phyloP scores from a whole-genome alignment of 1,140 invertebrate species.

The Sinonovacula constricta region DNA sequence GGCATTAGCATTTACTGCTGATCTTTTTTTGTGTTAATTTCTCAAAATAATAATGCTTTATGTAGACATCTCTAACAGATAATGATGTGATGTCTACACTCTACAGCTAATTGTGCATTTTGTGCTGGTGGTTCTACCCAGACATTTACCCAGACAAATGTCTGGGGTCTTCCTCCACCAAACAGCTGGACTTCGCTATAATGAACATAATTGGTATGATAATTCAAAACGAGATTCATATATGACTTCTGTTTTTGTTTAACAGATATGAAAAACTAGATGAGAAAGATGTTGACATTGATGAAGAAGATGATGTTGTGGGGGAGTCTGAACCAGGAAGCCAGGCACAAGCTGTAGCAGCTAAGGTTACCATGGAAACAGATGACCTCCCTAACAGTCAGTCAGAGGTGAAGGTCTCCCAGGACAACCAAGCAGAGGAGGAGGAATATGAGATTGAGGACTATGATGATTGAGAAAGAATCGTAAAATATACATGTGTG shows the following conservation, averaged over 20 bases:
- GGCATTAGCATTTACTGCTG: too few species aligned
- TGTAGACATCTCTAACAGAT: too few species aligned
- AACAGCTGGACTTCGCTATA: too few species aligned
- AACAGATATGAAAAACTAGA: conserved; percentile 54
- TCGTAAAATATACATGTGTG: too few species aligned
- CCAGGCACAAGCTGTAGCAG: conserved; percentile 42
- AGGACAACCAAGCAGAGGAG: conserved; percentile 58
- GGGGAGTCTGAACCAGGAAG: conserved; percentile 47
- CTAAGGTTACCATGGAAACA: conserved; percentile 41
- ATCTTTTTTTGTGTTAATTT: too few species aligned
- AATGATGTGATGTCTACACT: not conserved
- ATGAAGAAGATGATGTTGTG: conserved; percentile 47
- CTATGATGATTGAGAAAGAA: conserved; percentile 69
- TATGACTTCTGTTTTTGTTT: too few species aligned
- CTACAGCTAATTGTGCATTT: not conserved
- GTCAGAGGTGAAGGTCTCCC: conserved; percentile 50
- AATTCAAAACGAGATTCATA: not conserved
- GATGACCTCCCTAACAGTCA: conserved; percentile 62
- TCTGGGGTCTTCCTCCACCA: too few species aligned
- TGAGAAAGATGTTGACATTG: conserved; percentile 55
- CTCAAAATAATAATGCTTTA: too few species aligned
- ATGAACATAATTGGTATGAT: not conserved
- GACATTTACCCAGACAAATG: too few species aligned
- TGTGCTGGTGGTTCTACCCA: too few species aligned
- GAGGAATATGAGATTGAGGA: conserved; percentile 67